Evolutionary conservation across 1,140 invertebrate species (phyloP), one percentile per base, ranked within the genome.

Genomic region (Battus philenor): DNA sequence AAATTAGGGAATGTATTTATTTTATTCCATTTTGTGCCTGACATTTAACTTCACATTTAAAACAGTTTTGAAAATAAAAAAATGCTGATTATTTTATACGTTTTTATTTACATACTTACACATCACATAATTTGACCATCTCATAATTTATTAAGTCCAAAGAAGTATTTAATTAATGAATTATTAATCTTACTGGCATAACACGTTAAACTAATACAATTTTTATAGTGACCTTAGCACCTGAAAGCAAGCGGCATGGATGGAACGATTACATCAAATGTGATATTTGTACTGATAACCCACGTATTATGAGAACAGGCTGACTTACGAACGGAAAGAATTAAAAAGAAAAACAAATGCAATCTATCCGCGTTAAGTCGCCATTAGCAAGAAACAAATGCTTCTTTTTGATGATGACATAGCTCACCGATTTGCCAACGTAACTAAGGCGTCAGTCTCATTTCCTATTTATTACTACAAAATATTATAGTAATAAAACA

Each of bases 61-160:
- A n/a, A n/a, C n/a, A n/a, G n/a, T n/a, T n/a, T n/a, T n/a, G n/a
- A n/a, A n/a, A n/a, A n/a, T n/a, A n/a, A n/a, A n/a, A n/a, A n/a
- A n/a, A n/a, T n/a, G n/a, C n/a, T n/a, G n/a, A n/a, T n/a, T n/a
- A n/a, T n/a, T n/a, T n/a, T n/a, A n/a, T n/a, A n/a, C n/a, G n/a
- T n/a, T 59, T 70, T 59, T 76, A 75, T 80, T 73, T 80, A 77
- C 69, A 77, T 56, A 57, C 50, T 77, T 79, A 59, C 74, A 79
- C 76, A 79, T 73, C 68, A 69, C 63, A 62, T 60, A 64, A 75
- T 69, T 70, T 71, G 50, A 64, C 57, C 56, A 54, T 44, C 44
- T 44, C 24, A 26, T 33, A 49, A 34, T 34, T 50, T 43, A 22
- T 20, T 46, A 18, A 43, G 44, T 49, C 47, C 44, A 50, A 44